Evolutionary conservation across 1,140 invertebrate species (phyloP), one percentile per base, ranked within the genome.

Genomic region (Saxidomus purpurata): DNA sequence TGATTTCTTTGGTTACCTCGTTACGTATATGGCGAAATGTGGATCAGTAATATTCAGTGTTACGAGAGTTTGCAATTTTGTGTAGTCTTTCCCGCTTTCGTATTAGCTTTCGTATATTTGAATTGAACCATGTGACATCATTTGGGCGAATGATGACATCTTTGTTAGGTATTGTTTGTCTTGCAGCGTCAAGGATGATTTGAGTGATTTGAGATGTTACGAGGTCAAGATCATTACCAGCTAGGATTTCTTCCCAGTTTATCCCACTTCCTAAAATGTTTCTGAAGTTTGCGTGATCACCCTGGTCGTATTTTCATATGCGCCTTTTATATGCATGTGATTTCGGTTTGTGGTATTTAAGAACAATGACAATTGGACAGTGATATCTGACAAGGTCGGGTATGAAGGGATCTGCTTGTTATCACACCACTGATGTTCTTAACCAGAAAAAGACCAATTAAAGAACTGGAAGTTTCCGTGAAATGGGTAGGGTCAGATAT

Each of bases 81-180:
- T 80, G 85, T 3, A 87, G n/a, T 59, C 40, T 8, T 6, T 43
- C 38, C 22, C 85, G 71, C 34, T 15, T 61, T 31, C 85, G 28
- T 8, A 87, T 79, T n/a, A 76, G 11, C 36, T 55, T 47, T 43
- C 55, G 31, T 38, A 79, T 63, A 34, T 61, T 43, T 25, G 15
- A 38, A 22, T 47, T 87, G 22, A 87, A 40, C 87, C 87, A 89
- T 38, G 77, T 55, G 22, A 81, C 55, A 55, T 89, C 87, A 36
- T 69, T 52, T 43, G 43, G 87, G 69, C 87, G 25, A 36, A 89
- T 89, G 15, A 55, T 89, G 22, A 89, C 49, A 13, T 34, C 40
- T 49, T 61, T 89, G 28, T 89, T 89, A 28, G 87, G 77, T 47
- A 89, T 89, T 36, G 52, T 89, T 38, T 89, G 77, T 69, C 31